Base-by-base conservation (phyloP, 2,888 invertebrate genomes). In the Arrhopalites spinosus region DNA sequence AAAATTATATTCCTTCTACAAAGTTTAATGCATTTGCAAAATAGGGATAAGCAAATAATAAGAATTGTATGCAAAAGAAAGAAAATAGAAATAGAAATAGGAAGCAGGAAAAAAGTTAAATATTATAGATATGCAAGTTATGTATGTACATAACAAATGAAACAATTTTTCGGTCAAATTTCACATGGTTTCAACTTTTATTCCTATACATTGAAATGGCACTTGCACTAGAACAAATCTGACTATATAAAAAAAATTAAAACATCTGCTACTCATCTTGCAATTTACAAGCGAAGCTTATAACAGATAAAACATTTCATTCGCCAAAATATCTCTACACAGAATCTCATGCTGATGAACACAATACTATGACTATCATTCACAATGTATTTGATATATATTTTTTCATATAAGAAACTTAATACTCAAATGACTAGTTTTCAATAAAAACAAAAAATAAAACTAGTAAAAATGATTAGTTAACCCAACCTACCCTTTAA, bases 211-310 rank as follows among this genome's bases (percentile, higher is more conserved):
- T 50, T 68, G 27, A 68, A 50, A 68, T 50, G 15, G 68, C 29
- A 29, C 50, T 68, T 20, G 50, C 68, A 47, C 50, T 68, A 47
- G 8, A 67, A 45, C 17, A 45, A 67, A 67, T 68, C 36, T 8
- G 45, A 27, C 25, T 23, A 50, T 68, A 50, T 50, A 68, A 68
- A 50, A 47, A 45, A 25, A 47, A 20, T 27, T 23, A 36, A 59
- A 59, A 59, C 59, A 59, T 59, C 59, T 59, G 59, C 15, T 59
- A 15, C 13, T 59, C 11, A 25, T 59, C 59, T 59, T 59, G 25
- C 25, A 59, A 59, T 59, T 59, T 59, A 59, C 59, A 59, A 59
- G 59, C 13, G 20, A 25, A 59, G 59, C 59, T 59, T 59, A 13
- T 59, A 25, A 59, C 25, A n/a, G 20, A 56, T n/a, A 59, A 25